Base-by-base conservation (phyloP, 2,797 vertebrate genomes). In the Clarias fuscus region DNA sequence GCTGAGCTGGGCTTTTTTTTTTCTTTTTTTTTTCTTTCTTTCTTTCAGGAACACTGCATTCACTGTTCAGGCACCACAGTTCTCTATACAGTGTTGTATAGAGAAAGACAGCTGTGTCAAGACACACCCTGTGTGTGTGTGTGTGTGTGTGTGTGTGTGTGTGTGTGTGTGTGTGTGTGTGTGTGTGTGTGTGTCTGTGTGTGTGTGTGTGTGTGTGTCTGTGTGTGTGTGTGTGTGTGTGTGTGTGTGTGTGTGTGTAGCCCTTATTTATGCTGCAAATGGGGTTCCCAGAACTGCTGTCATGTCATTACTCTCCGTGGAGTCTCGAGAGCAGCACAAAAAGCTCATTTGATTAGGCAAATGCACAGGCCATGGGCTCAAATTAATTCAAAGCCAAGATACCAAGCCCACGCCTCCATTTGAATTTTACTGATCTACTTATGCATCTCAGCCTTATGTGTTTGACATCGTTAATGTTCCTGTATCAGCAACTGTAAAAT, bases 21-120 rank as follows among this genome's bases (percentile, higher is more conserved):
- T 48, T 14, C 14, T 53, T 53, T 14, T 13, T 53, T 48, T n/a
- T n/a, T n/a, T n/a, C n/a, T n/a, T n/a, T n/a, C n/a, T n/a, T n/a
- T n/a, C n/a, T n/a, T 11, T 10, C 90, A 86, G 76, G 73, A 94
- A 96, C 95, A 95, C 92, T 92, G 91, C 79, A 59, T 77, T 88
- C 93, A 93, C 94, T 95, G 94, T 96, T 94, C 89, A 90, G 68
- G 79, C 88, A 30, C 86, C 91, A 91, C 95, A 95, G 94, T 94
- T 95, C n/a, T n/a, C n/a, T n/a, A n/a, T n/a, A n/a, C n/a, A n/a
- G 95, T 92, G 92, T 91, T 93, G 91, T 91, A 90, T 90, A 91
- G 91, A 84, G 89, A 92, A 91, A 90, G 94, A 93, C 95, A 95
- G 94, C 94, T 94, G 95, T 93, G 92, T 88, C 84, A 89, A 90